Evolutionary conservation across 2,888 invertebrate species (phyloP).

Genomic region (Allophyes oxyacanthae): DNA sequence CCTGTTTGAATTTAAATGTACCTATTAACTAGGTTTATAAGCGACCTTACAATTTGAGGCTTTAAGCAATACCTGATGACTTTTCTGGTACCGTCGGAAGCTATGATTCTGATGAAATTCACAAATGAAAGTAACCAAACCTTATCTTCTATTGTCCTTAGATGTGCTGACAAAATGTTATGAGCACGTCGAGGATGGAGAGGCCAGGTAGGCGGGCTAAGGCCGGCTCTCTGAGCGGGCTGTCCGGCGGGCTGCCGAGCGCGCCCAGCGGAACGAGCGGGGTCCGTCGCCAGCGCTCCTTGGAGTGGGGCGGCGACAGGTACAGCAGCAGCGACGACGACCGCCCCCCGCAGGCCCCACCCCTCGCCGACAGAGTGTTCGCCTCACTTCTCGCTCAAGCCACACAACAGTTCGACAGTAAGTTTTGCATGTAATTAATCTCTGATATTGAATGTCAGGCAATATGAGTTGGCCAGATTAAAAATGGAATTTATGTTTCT

Average conservation of each 20-base stretch:
- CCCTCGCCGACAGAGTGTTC: slow-evolving; percentile 85
- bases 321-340: slow-evolving; percentile 89
- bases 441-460: slow-evolving; percentile 42
- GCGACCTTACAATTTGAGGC: too few species aligned
- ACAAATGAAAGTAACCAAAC: background rate
- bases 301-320: slow-evolving; percentile 89
- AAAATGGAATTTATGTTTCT: slow-evolving; percentile 43
- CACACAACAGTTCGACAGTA: slow-evolving; percentile 87
- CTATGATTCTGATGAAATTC: too few species aligned
- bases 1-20: slow-evolving; percentile 4
- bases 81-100: too few species aligned
- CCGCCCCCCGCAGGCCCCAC: slow-evolving; percentile 85
- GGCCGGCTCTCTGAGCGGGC: slow-evolving; percentile 83
- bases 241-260: slow-evolving; percentile 77
- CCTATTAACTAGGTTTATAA: background rate
- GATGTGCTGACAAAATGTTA: slow-evolving; percentile 77
- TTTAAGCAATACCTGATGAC: too few species aligned
- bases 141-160: slow-evolving; percentile 58
- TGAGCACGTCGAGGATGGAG: slow-evolving; percentile 81
- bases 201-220: slow-evolving; percentile 82
- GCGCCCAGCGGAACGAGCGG: slow-evolving; percentile 60
- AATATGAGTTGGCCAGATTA: slow-evolving; percentile 27
- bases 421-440: slow-evolving; percentile 62
- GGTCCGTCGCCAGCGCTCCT: slow-evolving; percentile 88
- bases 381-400: slow-evolving; percentile 88